Base-by-base conservation (phyloP, 2,797 vertebrate species). In the Alcedo quadribrachys region DNA sequence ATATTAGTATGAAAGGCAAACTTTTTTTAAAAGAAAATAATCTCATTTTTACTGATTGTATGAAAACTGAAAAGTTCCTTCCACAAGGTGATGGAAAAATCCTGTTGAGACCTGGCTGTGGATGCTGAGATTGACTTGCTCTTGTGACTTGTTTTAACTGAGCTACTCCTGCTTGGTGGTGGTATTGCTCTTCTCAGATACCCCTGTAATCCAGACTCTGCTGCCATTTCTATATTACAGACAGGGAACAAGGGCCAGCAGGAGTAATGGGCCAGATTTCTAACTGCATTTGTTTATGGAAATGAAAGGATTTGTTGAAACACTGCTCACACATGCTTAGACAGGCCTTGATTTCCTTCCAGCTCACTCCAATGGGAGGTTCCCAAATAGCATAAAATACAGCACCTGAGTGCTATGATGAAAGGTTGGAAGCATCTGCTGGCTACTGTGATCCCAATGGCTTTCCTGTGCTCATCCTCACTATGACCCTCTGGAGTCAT, bases 301-400 rank as follows among this genome's bases (percentile, higher is more conserved):
- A 89, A 82, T 92, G 0, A 74, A 77, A 94, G 60, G 61, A 90
- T 87, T 92, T 92, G 78, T 71, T 89, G 79, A 94, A 95, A 78
- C 63, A 54, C 57, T 43, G 50, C 55, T 94, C 58, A 45, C 78
- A 62, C 20, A 15, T 69, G 79, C 89, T 30, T 57, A 75, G 46
- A 68, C n/a, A 32, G 22, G 61, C 46, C 61, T 93, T 81, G 79
- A 87, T 81, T 90, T 90, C 79, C 69, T 83, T 91, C 92, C 89
- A 95, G 73, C 42, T 46, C 46, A n/a, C 76, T 87, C 66, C 69
- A 89, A 53, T 7, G 60, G 40, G 69, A 94, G 15, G 63, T 69
- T 92, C 87, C 73, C 69, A 83, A 82, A 74, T 0, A 82, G 40
- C 24, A 77, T 58, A 84, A 90, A 94, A 66, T 48, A 68, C 58